Percentiles rank a stretch among this genome's conserved stretches.
Evolutionary conservation across 1,140 invertebrate genomes (phyloP).

Genomic region (Zaprionus davidi): DNA sequence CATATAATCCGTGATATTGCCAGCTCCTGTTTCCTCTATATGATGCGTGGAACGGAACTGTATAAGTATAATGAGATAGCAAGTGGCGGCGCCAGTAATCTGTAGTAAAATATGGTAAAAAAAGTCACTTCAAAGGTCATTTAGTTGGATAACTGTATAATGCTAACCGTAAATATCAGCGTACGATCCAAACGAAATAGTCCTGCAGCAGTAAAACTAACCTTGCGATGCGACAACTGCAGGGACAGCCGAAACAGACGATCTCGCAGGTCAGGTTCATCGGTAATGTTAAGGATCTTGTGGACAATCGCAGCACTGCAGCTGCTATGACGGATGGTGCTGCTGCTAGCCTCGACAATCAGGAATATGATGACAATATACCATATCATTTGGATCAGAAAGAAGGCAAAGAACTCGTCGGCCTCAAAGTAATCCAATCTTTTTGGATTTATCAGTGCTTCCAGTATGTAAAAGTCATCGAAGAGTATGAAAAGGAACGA

Average conservation of each 20-base stretch:
- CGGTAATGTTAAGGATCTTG: constrained; percentile 78
- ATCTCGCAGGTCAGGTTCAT: constrained; percentile 71
- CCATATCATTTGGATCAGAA: constrained; percentile 75
- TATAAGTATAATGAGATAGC: constrained; percentile 78
- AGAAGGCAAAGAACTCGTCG: constrained; percentile 82
- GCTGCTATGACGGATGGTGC: constrained; percentile 66
- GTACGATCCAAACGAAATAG: constrained; percentile 80
- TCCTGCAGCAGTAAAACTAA: constrained; percentile 76
- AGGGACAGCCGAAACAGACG: constrained; percentile 70
- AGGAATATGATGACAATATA: constrained; percentile 79
- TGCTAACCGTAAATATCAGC: constrained; percentile 78
- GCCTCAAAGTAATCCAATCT: constrained; percentile 70
- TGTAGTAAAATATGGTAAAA: constrained; percentile 8
- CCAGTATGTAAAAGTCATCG: constrained; percentile 80
- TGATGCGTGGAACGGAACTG: constrained; percentile 74
- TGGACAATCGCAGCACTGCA: constrained; percentile 72
- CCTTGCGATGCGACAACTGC: constrained; percentile 72
- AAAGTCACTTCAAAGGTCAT: background rate
- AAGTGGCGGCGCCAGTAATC: constrained; percentile 79
- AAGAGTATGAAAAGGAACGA: constrained; percentile 81
- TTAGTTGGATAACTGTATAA: too few species aligned
- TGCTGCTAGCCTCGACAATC: constrained; percentile 77
- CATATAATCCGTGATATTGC: constrained; percentile 32
- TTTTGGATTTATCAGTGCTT: constrained; percentile 70
- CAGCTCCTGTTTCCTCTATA: constrained; percentile 39